A percentile compares a stretch with the other conserved stretches of the same genome.
Evolutionary conservation across 2,888 invertebrate species (phyloP).

Genomic region (Acanthoscelides obtectus): DNA sequence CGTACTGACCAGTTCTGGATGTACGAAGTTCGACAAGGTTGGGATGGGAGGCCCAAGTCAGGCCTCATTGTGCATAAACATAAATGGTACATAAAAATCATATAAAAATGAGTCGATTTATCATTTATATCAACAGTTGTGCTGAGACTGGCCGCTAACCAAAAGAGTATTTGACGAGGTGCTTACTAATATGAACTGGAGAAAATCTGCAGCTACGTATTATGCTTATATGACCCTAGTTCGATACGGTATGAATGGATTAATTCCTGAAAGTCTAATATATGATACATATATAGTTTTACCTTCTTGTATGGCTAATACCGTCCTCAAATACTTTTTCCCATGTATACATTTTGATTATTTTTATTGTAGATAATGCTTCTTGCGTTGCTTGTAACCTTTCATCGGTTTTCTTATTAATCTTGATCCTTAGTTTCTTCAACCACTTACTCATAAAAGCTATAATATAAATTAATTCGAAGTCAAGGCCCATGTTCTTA

Average conservation of each 20-base stretch:
- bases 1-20: too few relatives aligned
- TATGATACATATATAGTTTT: conserved; percentile 10
- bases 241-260: not conserved
- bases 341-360: conserved; percentile 40
- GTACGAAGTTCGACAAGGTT: too few relatives aligned
- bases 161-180: too few relatives aligned
- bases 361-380: conserved; percentile 33
- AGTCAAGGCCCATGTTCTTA: not conserved
- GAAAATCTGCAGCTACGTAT: too few relatives aligned
- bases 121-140: too few relatives aligned
- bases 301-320: conserved; percentile 51
- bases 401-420: conserved; percentile 37
- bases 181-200: too few relatives aligned
- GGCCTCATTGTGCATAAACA: too few relatives aligned
- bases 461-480: conserved; percentile 11
- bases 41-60: too few relatives aligned
- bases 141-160: too few relatives aligned
- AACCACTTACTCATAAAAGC: conserved; percentile 23
- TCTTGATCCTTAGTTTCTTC: conserved; percentile 25
- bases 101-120: too few relatives aligned
- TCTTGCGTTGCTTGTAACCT: conserved; percentile 36
- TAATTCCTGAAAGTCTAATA: not conserved
- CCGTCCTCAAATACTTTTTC: conserved; percentile 35
- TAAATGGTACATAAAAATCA: too few relatives aligned
- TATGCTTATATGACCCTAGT: too few relatives aligned